These are phyloP conservation scores for Sycophaga agraensis DNA, from an alignment of 1,140 invertebrate genomes.

Conservation along the genomic window DNA sequence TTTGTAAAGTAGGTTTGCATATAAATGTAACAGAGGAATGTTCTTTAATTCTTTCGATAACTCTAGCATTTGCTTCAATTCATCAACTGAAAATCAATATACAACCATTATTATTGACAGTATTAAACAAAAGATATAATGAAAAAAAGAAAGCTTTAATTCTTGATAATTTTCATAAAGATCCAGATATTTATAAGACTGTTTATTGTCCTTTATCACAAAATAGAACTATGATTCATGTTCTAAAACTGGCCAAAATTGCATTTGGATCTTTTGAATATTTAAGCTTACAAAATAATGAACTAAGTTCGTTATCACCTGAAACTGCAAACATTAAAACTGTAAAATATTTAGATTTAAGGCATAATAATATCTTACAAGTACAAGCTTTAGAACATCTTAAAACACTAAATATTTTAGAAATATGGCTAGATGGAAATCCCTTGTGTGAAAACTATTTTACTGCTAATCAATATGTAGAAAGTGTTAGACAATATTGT, in stretches of 20 bases:
- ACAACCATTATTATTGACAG: conserved; percentile 48
- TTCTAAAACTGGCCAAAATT: conserved; percentile 54
- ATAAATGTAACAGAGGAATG: conserved; percentile 48
- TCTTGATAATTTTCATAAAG: conserved; percentile 54
- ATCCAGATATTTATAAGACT: conserved; percentile 51
- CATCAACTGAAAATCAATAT: conserved; percentile 57
- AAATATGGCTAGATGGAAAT: conserved; percentile 51
- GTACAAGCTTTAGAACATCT: conserved; percentile 38
- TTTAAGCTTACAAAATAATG: conserved; percentile 54
- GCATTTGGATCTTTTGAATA: conserved; percentile 43
- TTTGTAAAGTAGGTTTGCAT: conserved; percentile 55
- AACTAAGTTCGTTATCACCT: conserved; percentile 45
- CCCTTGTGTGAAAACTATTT: conserved; percentile 53
- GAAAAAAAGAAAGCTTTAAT: conserved; percentile 43
- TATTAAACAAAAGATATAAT: conserved; percentile 51
- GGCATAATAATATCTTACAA: conserved; percentile 52
- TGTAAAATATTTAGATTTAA: conserved; percentile 52
- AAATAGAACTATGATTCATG: conserved; percentile 51
- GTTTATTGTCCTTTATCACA: conserved; percentile 57
- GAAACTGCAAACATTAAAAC: conserved; percentile 43
- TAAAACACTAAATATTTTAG: conserved; percentile 37
- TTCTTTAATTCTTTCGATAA: conserved; percentile 51
- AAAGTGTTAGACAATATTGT: conserved; percentile 43
- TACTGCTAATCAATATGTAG: conserved; percentile 40
- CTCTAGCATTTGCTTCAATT: conserved; percentile 53